A percentile compares a stretch with the other conserved stretches of the same genome.
phyloP scores from a whole-genome alignment of 2,888 invertebrate genomes.

The Tiliacea aurago region DNA sequence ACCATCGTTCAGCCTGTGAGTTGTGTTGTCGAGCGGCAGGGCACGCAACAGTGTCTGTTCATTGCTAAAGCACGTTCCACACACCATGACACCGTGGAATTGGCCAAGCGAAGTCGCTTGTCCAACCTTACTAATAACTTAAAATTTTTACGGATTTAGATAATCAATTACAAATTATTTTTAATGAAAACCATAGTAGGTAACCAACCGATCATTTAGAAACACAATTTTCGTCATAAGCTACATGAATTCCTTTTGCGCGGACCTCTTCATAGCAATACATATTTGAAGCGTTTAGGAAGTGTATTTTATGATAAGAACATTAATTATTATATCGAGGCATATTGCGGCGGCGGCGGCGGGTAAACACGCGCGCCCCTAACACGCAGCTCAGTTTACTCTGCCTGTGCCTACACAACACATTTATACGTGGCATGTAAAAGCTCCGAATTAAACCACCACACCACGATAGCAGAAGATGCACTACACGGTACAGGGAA shows the following conservation, averaged over 20 bases:
- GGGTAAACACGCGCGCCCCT: conserved; percentile 58
- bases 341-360: conserved; percentile 17
- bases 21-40: neutral
- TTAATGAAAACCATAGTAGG: neutral
- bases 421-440: conserved; percentile 25
- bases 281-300: conserved; percentile 37
- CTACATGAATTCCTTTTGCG: neutral
- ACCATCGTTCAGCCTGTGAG: neutral
- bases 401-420: conserved; percentile 32
- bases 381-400: conserved; percentile 5
- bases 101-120: neutral
- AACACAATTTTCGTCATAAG: conserved; percentile 15
- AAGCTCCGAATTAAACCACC: conserved; percentile 22
- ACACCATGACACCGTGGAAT: neutral
- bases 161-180: conserved; percentile 14
- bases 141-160: conserved; percentile 6
- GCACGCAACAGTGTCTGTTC: neutral
- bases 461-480: conserved; percentile 27
- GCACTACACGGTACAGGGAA: neutral
- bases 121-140: neutral
- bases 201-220: neutral
- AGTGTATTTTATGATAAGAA: conserved; percentile 56
- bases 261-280: conserved; percentile 1
- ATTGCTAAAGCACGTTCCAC: neutral
- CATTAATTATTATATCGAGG: conserved; percentile 57